Conservation (phyloP, 2,888 invertebrate genomes). For the Aphrophora alni region DNA sequence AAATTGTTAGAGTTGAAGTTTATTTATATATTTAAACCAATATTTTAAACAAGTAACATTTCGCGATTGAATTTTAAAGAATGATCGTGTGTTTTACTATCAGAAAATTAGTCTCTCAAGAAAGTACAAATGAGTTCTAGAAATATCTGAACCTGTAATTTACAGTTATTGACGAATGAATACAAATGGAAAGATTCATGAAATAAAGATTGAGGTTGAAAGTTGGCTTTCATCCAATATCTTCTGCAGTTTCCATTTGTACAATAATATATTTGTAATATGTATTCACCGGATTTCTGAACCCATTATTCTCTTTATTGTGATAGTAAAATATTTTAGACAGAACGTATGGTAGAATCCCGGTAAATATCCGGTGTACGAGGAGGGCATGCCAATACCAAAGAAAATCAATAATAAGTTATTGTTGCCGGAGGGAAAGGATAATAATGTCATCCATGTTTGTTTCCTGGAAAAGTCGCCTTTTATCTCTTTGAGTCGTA, state of each 20-base stretch:
- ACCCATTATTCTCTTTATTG: neutral
- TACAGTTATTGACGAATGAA: too few species aligned
- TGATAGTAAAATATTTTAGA: neutral
- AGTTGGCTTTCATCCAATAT: neutral
- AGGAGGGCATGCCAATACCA: neutral
- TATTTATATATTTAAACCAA: too few species aligned
- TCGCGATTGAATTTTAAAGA: too few species aligned
- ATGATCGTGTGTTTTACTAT: too few species aligned
- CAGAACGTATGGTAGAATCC: neutral
- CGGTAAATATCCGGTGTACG: neutral
- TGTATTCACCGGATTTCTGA: neutral
- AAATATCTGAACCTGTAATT: too few species aligned
- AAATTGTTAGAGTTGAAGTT: too few species aligned
- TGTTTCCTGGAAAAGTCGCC: neutral
- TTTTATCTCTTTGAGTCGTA: too few species aligned
- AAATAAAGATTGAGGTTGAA: neutral
- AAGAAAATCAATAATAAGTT: neutral
- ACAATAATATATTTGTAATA: neutral
- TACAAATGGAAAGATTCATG: neutral
- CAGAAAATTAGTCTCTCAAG: too few species aligned
- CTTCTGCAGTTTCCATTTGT: neutral
- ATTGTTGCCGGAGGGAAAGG: neutral
- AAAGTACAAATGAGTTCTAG: too few species aligned
- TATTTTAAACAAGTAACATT: too few species aligned
- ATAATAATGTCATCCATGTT: neutral